Evolutionary conservation across 2,113 vertebrate species (phyloP).

Genomic region (Ginglymostoma cirratum): DNA sequence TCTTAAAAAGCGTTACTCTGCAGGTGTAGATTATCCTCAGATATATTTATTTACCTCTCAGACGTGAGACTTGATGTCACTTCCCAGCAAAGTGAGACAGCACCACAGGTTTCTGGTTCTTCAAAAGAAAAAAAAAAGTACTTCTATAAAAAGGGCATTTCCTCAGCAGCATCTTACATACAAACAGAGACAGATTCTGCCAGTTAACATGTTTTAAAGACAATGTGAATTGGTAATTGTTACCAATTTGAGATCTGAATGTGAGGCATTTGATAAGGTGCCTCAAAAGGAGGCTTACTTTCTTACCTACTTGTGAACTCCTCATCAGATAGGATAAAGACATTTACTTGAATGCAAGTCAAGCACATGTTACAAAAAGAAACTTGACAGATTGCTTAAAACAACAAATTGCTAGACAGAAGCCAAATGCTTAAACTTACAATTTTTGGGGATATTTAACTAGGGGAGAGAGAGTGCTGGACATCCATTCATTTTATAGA

Average conservation of each 20-base stretch:
- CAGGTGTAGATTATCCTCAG: neutral
- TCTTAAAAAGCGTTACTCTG: neutral
- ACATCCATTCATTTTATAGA: no score
- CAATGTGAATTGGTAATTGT: neutral
- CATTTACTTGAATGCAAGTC: no score
- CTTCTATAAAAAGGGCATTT: neutral
- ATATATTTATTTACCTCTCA: neutral
- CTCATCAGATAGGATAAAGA: no score
- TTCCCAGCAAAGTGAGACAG: conserved; percentile 14
- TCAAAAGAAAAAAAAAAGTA: neutral
- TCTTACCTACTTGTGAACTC: no score
- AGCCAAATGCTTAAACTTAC: no score
- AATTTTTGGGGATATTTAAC: no score
- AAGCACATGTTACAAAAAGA: no score
- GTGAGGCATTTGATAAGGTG: neutral
- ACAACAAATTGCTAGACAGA: no score
- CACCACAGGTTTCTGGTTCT: neutral
- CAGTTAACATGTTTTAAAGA: neutral
- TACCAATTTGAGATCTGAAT: neutral
- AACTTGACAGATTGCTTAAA: no score
- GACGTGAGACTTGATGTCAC: neutral
- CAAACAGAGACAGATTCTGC: neutral
- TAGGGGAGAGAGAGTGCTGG: no score
- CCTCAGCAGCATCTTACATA: neutral
- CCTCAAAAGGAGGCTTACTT: no score